Percentiles rank a stretch among this genome's conserved stretches.
Evolutionary conservation across 1,140 invertebrate species (phyloP).

Genomic region (Drosophila nigrodunni): DNA sequence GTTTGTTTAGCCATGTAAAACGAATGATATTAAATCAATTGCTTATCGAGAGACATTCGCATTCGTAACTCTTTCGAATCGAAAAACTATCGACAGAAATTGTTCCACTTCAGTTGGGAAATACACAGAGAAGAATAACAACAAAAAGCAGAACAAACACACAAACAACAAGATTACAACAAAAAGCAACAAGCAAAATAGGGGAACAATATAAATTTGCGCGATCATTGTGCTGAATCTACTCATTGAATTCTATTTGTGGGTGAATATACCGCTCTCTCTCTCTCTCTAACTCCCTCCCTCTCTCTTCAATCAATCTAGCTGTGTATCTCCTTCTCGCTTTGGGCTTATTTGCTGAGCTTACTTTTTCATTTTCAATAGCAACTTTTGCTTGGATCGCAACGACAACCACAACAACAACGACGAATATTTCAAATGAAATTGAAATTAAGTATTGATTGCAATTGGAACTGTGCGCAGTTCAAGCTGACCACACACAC

Average conservation of each 20-base stretch:
- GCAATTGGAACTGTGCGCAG: conserved; percentile 48
- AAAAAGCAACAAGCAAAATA: conserved; percentile 37
- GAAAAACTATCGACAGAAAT: conserved; percentile 40
- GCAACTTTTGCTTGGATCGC: conserved; percentile 15
- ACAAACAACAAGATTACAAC: conserved; percentile 44
- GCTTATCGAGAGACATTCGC: conserved; percentile 40
- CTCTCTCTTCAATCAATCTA: not conserved
- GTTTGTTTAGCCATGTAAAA: conserved; percentile 37
- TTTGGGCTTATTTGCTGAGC: not conserved
- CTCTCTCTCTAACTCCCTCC: conserved; percentile 11
- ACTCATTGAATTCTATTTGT: conserved; percentile 59
- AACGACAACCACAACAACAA: conserved; percentile 5
- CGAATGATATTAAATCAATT: conserved; percentile 49
- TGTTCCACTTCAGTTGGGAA: conserved; percentile 68
- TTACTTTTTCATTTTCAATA: conserved; percentile 25
- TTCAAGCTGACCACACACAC: conserved; percentile 17
- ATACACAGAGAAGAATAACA: conserved; percentile 36
- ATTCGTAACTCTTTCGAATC: conserved; percentile 31
- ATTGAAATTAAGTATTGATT: conserved; percentile 73
- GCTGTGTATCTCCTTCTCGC: conserved; percentile 3
- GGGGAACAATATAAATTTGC: conserved; percentile 62
- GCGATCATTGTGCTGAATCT: conserved; percentile 73
- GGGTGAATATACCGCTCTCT: conserved; percentile 26
- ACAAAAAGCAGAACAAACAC: conserved; percentile 35
- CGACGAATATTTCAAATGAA: conserved; percentile 57